phyloP scores from a whole-genome alignment of 1,140 invertebrate genomes.

The Myzus persicae region DNA sequence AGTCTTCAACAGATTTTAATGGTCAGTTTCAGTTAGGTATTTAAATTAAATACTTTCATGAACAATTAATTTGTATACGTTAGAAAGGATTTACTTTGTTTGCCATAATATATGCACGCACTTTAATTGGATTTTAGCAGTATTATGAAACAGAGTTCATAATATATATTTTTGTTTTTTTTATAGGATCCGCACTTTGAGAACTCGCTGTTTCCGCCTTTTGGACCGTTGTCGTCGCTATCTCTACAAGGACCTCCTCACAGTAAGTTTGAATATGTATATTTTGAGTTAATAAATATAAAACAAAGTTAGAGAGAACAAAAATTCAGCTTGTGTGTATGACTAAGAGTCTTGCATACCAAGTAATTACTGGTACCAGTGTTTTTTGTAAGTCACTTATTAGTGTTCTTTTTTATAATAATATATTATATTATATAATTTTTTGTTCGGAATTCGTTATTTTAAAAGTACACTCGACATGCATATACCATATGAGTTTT shows the following conservation, averaged over 20 bases:
- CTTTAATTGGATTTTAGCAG: not conserved
- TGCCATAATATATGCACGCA: not conserved
- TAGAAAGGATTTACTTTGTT: not conserved
- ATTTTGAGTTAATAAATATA: not conserved
- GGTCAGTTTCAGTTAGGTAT: not conserved
- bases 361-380: not conserved
- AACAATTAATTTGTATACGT: not conserved
- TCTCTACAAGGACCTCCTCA: slow-evolving; percentile 77
- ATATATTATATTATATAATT: not conserved
- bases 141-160: not conserved
- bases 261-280: slow-evolving; percentile 69
- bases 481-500: not conserved
- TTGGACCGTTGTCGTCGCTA: slow-evolving; percentile 73
- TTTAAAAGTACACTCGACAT: slow-evolving; percentile 16
- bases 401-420: not conserved
- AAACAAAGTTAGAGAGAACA: not conserved
- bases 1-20: not conserved
- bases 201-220: slow-evolving; percentile 61
- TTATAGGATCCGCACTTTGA: slow-evolving; percentile 65
- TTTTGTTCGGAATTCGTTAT: slow-evolving; percentile 37
- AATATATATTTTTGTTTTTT: not conserved
- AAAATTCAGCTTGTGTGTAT: not conserved
- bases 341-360: not conserved
- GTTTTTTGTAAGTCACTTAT: not conserved
- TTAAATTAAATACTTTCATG: not conserved